phyloP scores from a whole-genome alignment of 1,140 invertebrate genomes.

The Drosophila pectinifera region DNA sequence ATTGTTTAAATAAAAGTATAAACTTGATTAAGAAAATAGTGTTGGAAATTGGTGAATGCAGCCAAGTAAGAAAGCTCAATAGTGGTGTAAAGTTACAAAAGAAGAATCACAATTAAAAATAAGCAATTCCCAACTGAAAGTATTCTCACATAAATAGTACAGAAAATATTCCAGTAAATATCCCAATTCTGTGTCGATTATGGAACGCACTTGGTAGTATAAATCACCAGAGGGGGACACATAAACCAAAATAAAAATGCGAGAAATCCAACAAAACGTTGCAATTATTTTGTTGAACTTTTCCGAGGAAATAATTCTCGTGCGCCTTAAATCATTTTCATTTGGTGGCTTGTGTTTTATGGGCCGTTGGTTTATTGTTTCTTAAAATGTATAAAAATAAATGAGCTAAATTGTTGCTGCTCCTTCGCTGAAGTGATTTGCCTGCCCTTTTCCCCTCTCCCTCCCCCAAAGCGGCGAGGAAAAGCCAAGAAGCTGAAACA shows the following conservation, averaged over 20 bases:
- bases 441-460: conserved; percentile 18
- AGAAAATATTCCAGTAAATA: neutral
- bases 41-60: neutral
- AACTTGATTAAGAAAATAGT: neutral
- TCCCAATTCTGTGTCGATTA: neutral
- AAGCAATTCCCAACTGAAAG: neutral
- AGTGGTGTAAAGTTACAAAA: neutral
- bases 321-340: conserved; percentile 77
- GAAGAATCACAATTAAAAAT: neutral
- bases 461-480: neutral
- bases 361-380: conserved; percentile 82
- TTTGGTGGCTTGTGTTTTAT: conserved; percentile 82
- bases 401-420: conserved; percentile 68
- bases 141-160: neutral
- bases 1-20: neutral
- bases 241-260: neutral
- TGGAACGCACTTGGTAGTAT: conserved; percentile 18
- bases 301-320: conserved; percentile 45
- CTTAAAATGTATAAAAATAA: conserved; percentile 82
- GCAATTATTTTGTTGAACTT: conserved; percentile 56
- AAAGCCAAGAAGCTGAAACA: conserved; percentile 41
- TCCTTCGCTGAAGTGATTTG: conserved; percentile 65
- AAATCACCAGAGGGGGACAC: conserved; percentile 28
- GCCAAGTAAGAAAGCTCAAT: too few relatives aligned
- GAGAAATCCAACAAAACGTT: conserved; percentile 42